Percentiles rank a stretch among this genome's conserved stretches.
These are phyloP conservation scores for Nyctereutes procyonoides DNA, from an alignment of 2,113 vertebrate genomes.

Conservation along the genomic window DNA sequence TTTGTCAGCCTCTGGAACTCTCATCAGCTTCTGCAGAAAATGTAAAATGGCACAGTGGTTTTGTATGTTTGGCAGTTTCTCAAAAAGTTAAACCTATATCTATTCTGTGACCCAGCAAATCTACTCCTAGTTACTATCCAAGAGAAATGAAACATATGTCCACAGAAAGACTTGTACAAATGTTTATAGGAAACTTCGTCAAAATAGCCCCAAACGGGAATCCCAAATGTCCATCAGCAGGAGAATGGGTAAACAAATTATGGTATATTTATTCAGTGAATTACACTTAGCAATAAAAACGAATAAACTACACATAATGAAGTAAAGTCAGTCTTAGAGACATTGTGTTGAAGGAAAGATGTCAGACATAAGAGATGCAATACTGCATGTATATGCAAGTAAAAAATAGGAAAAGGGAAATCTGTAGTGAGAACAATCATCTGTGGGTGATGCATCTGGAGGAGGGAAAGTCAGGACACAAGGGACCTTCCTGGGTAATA, in stretches of 20 bases:
- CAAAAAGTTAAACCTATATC: not conserved
- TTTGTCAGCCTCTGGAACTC: not conserved
- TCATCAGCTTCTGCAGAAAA: not conserved
- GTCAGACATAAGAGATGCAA: not conserved
- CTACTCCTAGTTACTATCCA: not conserved
- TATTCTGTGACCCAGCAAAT: not conserved
- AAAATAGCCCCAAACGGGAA: not conserved
- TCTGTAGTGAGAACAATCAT: not conserved
- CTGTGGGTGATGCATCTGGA: not conserved
- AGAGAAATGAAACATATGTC: not conserved
- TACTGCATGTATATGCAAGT: not conserved
- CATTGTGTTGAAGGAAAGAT: not conserved
- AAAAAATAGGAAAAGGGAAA: not conserved
- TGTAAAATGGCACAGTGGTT: not conserved
- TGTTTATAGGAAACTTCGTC: not conserved
- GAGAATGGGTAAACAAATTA: not conserved
- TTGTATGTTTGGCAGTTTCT: not conserved
- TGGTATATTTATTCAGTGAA: not conserved
- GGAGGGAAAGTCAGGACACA: not conserved
- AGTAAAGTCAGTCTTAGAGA: not conserved
- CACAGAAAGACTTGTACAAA: not conserved
- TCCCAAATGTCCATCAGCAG: not conserved
- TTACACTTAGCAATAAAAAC: not conserved
- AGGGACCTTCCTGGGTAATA: not conserved
- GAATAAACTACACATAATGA: not conserved